Conservation (phyloP, 1,140 invertebrate genomes). For the Caenorhabditis briggsae region DNA sequence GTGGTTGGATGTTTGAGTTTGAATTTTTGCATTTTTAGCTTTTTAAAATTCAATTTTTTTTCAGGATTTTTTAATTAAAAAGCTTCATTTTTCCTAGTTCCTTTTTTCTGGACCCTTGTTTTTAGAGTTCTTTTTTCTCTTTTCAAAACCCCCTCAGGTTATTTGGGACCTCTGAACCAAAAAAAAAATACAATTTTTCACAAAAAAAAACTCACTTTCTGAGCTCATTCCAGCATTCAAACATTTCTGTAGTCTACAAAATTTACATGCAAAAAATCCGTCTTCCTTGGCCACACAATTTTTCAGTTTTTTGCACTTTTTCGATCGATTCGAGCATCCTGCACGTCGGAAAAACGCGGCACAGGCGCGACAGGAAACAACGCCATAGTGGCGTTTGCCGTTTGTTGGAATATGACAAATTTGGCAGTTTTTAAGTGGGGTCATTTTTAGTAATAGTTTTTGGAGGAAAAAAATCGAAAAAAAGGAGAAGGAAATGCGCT, state of each 20-base stretch:
- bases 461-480: too few species aligned
- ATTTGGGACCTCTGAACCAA: too few species aligned
- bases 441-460: too few species aligned
- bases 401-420: not conserved
- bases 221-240: not conserved
- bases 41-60: too few species aligned
- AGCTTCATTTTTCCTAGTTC: not conserved
- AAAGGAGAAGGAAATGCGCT: too few species aligned
- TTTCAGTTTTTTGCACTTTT: not conserved
- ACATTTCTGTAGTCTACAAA: not conserved
- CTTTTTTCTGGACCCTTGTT: too few species aligned
- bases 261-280: conserved; percentile 1
- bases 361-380: not conserved
- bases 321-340: not conserved
- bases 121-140: too few species aligned
- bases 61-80: too few species aligned
- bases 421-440: not conserved
- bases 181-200: too few species aligned
- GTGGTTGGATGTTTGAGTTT: too few species aligned
- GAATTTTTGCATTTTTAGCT: too few species aligned
- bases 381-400: not conserved
- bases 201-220: not conserved
- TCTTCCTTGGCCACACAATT: not conserved
- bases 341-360: conserved; percentile 6
- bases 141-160: too few species aligned